A percentile compares a stretch with the other conserved stretches of the same genome.
These are phyloP conservation scores for Pediacus dermestoides DNA, from an alignment of 2,888 invertebrate species.

Conservation along the genomic window DNA sequence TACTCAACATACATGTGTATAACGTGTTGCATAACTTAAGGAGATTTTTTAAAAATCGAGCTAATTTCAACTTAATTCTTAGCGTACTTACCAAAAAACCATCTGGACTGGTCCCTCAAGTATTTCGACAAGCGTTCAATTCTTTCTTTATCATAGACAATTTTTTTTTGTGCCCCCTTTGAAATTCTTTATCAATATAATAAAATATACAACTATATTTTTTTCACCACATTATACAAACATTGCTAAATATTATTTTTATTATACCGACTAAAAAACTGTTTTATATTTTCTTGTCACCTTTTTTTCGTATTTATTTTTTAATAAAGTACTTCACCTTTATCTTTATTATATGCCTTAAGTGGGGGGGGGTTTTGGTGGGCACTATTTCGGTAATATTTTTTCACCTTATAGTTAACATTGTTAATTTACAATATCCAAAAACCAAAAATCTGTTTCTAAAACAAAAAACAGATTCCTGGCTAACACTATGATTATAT, in stretches of 20 bases:
- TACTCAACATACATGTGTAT: too few species aligned
- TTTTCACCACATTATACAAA: too few species aligned
- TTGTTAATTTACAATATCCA: slow-evolving; percentile 10
- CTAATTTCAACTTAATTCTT: too few species aligned
- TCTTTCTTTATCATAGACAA: background rate
- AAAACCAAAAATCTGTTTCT: slow-evolving; percentile 17
- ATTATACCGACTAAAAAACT: too few species aligned
- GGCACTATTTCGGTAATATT: background rate
- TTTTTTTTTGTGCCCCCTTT: slow-evolving; percentile 30
- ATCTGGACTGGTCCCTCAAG: too few species aligned
- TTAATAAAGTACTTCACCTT: too few species aligned
- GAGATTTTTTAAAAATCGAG: too few species aligned
- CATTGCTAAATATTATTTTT: too few species aligned
- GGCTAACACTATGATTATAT: slow-evolving; percentile 11
- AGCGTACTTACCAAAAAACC: too few species aligned
- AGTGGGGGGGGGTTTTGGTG: slow-evolving; percentile 6
- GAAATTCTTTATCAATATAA: slow-evolving; percentile 30
- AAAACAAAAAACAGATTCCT: slow-evolving; percentile 15
- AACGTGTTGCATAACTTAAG: too few species aligned
- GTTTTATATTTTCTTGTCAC: slow-evolving; percentile 14
- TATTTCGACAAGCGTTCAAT: too few species aligned
- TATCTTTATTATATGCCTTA: slow-evolving; percentile 11
- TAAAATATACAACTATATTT: slow-evolving; percentile 34
- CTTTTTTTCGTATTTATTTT: slow-evolving; percentile 1
- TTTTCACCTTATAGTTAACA: slow-evolving; percentile 2